These are phyloP conservation scores for Thripadectes ignobilis DNA, from an alignment of 2,797 vertebrate genomes.

Conservation along the genomic window DNA sequence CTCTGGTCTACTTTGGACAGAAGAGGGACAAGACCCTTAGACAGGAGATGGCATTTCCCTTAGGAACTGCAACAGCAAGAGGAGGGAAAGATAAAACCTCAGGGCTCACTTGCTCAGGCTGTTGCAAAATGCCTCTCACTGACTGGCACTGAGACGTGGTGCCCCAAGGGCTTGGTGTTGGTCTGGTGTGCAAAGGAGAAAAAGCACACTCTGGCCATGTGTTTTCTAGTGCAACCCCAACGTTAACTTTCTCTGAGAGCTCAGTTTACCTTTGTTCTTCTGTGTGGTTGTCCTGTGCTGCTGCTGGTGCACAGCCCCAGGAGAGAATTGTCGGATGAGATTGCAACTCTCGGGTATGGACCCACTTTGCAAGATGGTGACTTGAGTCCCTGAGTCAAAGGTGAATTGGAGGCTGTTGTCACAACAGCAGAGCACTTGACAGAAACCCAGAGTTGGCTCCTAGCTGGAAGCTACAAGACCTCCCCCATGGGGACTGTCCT, in stretches of 20 bases:
- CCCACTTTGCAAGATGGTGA: too few relatives aligned
- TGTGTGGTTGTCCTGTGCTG: background rate
- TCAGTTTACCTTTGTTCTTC: background rate
- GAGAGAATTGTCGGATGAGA: background rate
- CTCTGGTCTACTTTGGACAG: background rate
- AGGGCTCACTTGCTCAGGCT: background rate
- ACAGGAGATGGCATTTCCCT: background rate
- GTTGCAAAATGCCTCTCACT: background rate
- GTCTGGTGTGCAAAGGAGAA: background rate
- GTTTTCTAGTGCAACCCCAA: background rate
- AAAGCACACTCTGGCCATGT: background rate
- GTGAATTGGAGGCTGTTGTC: background rate
- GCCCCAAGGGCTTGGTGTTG: background rate
- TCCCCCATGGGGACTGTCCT: background rate
- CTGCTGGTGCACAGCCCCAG: background rate
- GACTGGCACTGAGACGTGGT: background rate
- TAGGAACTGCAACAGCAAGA: fast-evolving
- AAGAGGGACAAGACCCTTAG: background rate
- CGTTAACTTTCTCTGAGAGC: too few relatives aligned
- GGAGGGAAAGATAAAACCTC: background rate
- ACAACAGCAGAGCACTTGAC: background rate
- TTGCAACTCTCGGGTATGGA: too few relatives aligned
- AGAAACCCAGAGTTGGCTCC: background rate
- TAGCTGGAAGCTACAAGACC: background rate
- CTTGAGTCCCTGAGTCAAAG: background rate